Evolutionary conservation across 2,888 invertebrate species (phyloP).

Genomic region (Abrostola triplasia): DNA sequence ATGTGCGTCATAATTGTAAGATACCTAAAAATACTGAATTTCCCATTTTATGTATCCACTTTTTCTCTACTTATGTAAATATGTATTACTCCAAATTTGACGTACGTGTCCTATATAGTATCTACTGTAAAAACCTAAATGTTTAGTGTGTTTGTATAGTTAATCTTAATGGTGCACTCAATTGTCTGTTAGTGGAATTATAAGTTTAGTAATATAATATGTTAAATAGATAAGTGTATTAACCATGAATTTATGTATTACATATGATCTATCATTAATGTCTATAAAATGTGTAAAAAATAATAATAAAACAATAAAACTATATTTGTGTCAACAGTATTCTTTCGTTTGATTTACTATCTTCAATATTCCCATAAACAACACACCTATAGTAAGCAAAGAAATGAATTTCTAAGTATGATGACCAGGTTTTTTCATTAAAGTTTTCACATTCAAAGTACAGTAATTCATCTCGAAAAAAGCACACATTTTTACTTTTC

Average conservation of each 20-base stretch:
- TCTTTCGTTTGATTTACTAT: conserved; percentile 15
- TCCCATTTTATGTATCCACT: background rate
- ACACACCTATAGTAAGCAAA: no score
- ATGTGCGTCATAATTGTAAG: conserved; percentile 13
- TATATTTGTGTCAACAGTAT: conserved; percentile 16
- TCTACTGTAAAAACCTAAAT: background rate
- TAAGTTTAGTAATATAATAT: background rate
- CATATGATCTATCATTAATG: conserved; percentile 15
- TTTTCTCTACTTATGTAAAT: background rate
- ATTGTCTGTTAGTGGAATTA: conserved; percentile 4
- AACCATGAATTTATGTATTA: background rate
- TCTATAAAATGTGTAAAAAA: conserved; percentile 19
- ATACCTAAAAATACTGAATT: background rate
- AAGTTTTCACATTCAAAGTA: no score
- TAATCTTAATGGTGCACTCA: background rate
- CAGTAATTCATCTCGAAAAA: no score
- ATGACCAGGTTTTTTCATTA: no score
- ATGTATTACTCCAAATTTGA: background rate
- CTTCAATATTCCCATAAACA: background rate
- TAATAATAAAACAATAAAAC: conserved; percentile 20
- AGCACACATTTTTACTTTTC: no score
- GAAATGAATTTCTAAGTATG: no score
- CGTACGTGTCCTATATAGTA: background rate
- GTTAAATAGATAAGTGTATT: no score
- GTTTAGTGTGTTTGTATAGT: background rate